Evolutionary conservation across 2,113 vertebrate genomes (phyloP), one percentile per base, ranked within the genome.

Genomic region (Indicator maculatus): DNA sequence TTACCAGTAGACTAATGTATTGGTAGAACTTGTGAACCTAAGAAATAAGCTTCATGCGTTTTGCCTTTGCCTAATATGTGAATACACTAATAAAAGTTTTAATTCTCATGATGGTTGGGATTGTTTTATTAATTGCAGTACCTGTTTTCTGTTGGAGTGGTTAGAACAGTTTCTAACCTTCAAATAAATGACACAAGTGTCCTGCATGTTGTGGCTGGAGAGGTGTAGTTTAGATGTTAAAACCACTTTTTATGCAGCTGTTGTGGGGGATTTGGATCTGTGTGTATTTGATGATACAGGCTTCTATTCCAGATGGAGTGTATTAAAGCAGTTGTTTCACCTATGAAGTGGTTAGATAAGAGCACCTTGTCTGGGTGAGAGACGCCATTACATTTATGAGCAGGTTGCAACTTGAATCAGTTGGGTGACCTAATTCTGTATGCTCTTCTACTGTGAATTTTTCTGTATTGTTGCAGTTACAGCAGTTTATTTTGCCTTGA

Each of bases 21-120:
- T 98, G 97, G 98, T 98, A 98, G 98, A 97, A 97, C 98, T 97
- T 88, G 96, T 98, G 97, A 98, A 98, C 89, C 97, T 98, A 98
- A 98, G 97, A 98, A 91, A 98, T 98, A 98, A 98, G 98, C 98
- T 99, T 98, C 97, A 98, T 97, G 98, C 91, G 97, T 98, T 98
- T 99, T 98, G 98, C 98, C 98, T 98, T 99, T 99, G 98, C 98
- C 98, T 98, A 98, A 98, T 98, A 98, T 98, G 98, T 98, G 98
- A 98, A 98, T 98, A 99, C 98, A 98, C 98, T 98, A 99, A 99
- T 99, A 99, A 99, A 98, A 97, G 96, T 98, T 98, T 98, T 98
- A 98, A 98, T 98, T 98, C 98, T 98, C 97, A 93, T 97, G 93
- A 73, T 66, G 71, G n/a, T 76, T n/a, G 52, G 50, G 21, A 52